Evolutionary conservation across 2,888 invertebrate genomes (phyloP).

Genomic region (Amphipoea lucens): DNA sequence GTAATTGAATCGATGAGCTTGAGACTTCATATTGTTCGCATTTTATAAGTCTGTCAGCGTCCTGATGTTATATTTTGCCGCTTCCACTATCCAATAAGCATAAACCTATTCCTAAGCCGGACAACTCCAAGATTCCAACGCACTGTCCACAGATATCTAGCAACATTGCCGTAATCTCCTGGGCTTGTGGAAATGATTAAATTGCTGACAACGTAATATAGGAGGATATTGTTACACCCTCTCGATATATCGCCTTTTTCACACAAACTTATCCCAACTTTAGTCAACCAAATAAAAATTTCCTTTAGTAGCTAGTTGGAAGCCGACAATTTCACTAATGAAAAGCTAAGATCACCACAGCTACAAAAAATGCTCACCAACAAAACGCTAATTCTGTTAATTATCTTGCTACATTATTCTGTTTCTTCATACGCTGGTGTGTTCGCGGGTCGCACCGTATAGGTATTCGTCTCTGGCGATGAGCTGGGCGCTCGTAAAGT

Average conservation of each 20-base stretch:
- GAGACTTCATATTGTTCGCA: slow-evolving; percentile 11
- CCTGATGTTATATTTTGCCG: not conserved
- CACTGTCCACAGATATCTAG: not conserved
- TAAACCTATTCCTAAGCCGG: slow-evolving; percentile 21
- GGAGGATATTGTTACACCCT: not conserved
- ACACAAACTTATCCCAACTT: not conserved
- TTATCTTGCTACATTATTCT: slow-evolving; percentile 11
- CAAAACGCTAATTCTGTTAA: slow-evolving; percentile 2
- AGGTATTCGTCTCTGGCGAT: slow-evolving; percentile 45
- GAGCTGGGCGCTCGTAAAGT: slow-evolving; percentile 63
- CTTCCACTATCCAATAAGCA: slow-evolving; percentile 22
- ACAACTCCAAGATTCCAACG: not conserved
- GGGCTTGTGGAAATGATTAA: slow-evolving; percentile 1
- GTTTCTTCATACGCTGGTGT: not conserved
- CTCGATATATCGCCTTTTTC: not conserved
- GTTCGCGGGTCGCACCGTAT: slow-evolving; percentile 24
- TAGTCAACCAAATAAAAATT: not conserved
- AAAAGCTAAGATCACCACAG: not conserved
- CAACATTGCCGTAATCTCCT: not conserved
- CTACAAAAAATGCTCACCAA: not conserved
- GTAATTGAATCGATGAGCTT: slow-evolving; percentile 48
- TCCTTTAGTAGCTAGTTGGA: not conserved
- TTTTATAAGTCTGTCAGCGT: slow-evolving; percentile 25
- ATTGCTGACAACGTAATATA: not conserved
- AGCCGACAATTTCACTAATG: not conserved